A percentile compares a stretch with the other conserved stretches of the same genome.
Evolutionary conservation across 92 coral and sea anemone species (phyloP).

Genomic region (Zoanthus sociatus): DNA sequence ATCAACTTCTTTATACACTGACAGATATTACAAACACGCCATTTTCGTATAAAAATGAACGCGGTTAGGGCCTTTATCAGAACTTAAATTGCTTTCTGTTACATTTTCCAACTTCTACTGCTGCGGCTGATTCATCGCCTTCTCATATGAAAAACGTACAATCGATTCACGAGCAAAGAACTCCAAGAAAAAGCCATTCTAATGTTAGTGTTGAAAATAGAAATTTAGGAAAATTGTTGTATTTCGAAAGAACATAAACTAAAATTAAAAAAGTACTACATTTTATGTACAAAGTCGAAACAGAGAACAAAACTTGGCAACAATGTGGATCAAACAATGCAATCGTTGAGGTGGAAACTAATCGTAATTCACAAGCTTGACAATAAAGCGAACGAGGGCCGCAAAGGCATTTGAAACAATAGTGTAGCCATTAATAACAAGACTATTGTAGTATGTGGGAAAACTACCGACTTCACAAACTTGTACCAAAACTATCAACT

Average conservation of each 20-base stretch:
- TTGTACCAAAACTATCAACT: not conserved
- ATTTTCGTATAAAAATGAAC: not conserved
- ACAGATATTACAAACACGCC: not conserved
- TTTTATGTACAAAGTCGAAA: constrained; percentile 13
- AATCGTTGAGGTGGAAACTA: constrained; percentile 40
- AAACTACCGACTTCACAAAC: not conserved
- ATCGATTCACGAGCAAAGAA: constrained; percentile 27
- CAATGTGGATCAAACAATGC: constrained; percentile 34
- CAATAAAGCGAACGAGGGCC: constrained; percentile 19
- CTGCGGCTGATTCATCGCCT: not conserved
- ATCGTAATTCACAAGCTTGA: constrained; percentile 13
- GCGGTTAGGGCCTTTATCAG: no score
- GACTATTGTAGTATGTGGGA: constrained; percentile 1
- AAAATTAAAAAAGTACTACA: not conserved
- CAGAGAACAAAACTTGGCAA: constrained; percentile 30
- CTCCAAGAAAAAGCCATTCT: constrained; percentile 36
- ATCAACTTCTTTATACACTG: not conserved
- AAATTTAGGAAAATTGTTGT: constrained; percentile 41
- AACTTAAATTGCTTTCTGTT: no score
- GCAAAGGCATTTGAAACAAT: constrained; percentile 28
- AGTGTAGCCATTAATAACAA: constrained; percentile 29
- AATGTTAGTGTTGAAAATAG: constrained; percentile 30
- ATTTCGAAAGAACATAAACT: constrained; percentile 1
- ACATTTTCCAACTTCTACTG: no score
- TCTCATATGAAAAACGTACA: not conserved